These are phyloP conservation scores for Euzophera pinguis DNA, from an alignment of 2,888 invertebrate species.

Conservation along the genomic window DNA sequence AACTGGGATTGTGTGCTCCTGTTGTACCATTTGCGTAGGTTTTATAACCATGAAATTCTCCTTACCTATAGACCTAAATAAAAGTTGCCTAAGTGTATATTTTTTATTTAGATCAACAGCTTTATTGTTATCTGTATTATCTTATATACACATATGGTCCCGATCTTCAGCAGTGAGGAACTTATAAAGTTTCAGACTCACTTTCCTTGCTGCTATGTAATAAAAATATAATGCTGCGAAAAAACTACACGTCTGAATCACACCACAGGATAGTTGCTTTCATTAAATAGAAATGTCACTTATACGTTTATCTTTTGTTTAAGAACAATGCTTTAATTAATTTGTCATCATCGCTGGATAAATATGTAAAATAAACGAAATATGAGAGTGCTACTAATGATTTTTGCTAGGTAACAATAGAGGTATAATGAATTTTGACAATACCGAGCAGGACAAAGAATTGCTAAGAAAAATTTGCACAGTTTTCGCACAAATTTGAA, in stretches of 20 bases:
- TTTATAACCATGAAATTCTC: too few species aligned
- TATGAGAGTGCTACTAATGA: slow-evolving; percentile 44
- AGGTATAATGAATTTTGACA: slow-evolving; percentile 18
- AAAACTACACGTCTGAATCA: background rate
- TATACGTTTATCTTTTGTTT: slow-evolving; percentile 31
- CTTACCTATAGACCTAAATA: too few species aligned
- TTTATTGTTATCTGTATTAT: too few species aligned
- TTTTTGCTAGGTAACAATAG: slow-evolving; percentile 18
- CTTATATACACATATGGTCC: too few species aligned
- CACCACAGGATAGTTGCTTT: slow-evolving; percentile 4
- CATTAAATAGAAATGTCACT: slow-evolving; percentile 13
- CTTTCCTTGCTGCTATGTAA: too few species aligned
- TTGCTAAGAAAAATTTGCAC: slow-evolving; percentile 25
- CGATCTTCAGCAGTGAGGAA: too few species aligned
- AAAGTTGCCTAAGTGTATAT: too few species aligned
- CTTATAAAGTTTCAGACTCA: too few species aligned
- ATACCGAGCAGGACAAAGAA: slow-evolving; percentile 21
- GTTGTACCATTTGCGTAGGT: too few species aligned
- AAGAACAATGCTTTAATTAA: slow-evolving; percentile 52
- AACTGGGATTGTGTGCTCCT: too few species aligned
- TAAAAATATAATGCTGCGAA: background rate
- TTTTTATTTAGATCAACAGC: too few species aligned
- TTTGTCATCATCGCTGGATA: slow-evolving; percentile 41
- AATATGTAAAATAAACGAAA: slow-evolving; percentile 45
- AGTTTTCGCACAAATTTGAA: slow-evolving; percentile 15